Conservation (phyloP, 2,113 vertebrate species). For the Progne subis region DNA sequence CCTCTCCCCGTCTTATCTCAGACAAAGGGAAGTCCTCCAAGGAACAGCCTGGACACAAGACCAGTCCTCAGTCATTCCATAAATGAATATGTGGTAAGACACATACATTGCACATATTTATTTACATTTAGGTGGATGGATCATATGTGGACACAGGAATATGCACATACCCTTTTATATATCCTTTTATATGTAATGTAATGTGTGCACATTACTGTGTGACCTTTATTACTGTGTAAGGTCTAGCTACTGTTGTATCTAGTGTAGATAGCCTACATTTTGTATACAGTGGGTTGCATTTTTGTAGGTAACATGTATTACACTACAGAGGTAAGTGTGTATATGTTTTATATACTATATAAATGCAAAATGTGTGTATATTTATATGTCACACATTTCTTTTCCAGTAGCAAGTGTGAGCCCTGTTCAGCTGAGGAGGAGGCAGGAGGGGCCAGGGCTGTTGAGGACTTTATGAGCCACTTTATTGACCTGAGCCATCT, state of each 20-base stretch:
- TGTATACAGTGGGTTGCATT: neutral
- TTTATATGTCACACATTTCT: neutral
- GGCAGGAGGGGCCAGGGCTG: neutral
- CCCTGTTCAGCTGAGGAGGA: neutral
- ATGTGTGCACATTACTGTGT: neutral
- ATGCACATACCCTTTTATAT: neutral
- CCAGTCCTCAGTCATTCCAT: neutral
- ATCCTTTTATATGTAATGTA: neutral
- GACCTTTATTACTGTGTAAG: neutral
- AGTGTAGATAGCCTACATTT: neutral
- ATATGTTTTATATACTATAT: neutral
- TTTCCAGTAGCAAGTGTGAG: neutral
- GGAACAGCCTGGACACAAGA: neutral
- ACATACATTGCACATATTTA: neutral
- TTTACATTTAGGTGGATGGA: neutral
- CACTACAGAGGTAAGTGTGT: neutral
- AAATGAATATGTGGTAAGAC: too few species aligned
- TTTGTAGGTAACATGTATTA: neutral
- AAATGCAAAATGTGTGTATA: neutral
- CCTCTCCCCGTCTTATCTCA: neutral
- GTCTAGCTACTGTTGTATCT: neutral
- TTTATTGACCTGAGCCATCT: neutral
- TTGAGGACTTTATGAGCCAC: neutral
- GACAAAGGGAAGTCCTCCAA: neutral
- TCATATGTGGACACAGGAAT: fast-evolving